phyloP scores from a whole-genome alignment of 1,140 invertebrate species.

The Scaptodrosophila lebanonensis region DNA sequence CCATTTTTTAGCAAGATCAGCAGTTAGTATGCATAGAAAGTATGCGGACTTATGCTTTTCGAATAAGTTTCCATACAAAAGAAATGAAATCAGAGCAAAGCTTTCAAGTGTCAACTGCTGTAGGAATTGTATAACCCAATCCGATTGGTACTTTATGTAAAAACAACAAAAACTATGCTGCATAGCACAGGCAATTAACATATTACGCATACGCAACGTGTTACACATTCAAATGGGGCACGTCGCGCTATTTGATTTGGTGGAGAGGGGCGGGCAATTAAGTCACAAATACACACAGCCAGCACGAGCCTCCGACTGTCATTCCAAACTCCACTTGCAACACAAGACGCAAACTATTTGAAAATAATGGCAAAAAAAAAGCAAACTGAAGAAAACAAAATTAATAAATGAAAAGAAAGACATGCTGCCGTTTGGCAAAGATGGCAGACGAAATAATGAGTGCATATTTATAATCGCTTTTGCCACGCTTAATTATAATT shows the following conservation, averaged over 20 bases:
- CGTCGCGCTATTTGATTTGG: constrained; percentile 1
- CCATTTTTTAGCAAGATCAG: too few relatives aligned
- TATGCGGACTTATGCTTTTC: too few relatives aligned
- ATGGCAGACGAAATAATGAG: neutral
- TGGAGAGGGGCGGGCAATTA: constrained; percentile 28
- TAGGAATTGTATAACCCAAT: too few relatives aligned
- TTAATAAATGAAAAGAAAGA: constrained; percentile 31
- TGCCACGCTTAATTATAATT: constrained; percentile 60
- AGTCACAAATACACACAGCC: too few relatives aligned
- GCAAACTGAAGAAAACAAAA: constrained; percentile 7
- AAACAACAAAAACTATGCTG: neutral
- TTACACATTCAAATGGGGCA: constrained; percentile 33
- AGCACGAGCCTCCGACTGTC: too few relatives aligned
- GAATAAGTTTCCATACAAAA: too few relatives aligned
- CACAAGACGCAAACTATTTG: constrained; percentile 33
- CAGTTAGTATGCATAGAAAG: too few relatives aligned
- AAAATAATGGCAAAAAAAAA: constrained; percentile 49
- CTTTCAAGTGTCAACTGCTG: too few relatives aligned
- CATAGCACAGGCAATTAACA: constrained; percentile 5
- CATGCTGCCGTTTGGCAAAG: constrained; percentile 18
- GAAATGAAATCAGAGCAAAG: too few relatives aligned
- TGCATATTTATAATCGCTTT: constrained; percentile 38
- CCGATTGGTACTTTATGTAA: too few relatives aligned
- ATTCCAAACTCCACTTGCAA: too few relatives aligned
- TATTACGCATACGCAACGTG: constrained; percentile 57